These are phyloP conservation scores for Cebidichthys violaceus DNA, from an alignment of 2,113 vertebrate genomes.

Conservation along the genomic window DNA sequence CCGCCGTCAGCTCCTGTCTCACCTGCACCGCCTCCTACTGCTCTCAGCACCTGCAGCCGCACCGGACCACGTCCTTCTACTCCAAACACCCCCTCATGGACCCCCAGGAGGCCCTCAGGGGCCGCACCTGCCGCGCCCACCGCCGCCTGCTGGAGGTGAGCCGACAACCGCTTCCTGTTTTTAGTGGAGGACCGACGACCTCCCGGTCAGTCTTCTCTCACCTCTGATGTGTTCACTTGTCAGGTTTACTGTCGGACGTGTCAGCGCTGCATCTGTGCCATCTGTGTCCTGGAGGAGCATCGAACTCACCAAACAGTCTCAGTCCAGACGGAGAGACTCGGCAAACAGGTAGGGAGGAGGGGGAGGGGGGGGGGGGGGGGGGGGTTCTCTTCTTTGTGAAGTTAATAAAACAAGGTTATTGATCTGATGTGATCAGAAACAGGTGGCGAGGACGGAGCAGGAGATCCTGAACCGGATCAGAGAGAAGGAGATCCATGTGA, in stretches of 20 bases:
- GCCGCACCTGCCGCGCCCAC: constrained; percentile 78
- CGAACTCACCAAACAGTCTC: constrained; percentile 80
- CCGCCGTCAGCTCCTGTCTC: constrained; percentile 81
- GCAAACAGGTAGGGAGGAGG: constrained; percentile 75
- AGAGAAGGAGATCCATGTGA: constrained; percentile 60
- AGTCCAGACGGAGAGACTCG: constrained; percentile 78
- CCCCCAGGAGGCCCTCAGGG: constrained; percentile 77
- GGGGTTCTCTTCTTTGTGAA: too few species aligned
- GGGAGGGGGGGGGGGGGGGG: too few species aligned
- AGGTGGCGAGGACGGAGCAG: constrained; percentile 79
- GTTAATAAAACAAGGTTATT: too few species aligned
- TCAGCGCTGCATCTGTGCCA: constrained; percentile 81
- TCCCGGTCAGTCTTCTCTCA: too few species aligned
- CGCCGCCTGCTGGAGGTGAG: constrained; percentile 80
- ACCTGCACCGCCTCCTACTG: constrained; percentile 86
- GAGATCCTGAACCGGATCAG: constrained; percentile 77
- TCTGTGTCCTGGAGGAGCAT: constrained; percentile 81
- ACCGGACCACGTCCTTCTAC: constrained; percentile 73
- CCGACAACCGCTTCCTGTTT: too few species aligned
- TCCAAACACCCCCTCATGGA: constrained; percentile 79
- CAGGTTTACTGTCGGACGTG: constrained; percentile 82
- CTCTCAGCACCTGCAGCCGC: constrained; percentile 73
- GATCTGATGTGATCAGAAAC: constrained; percentile 51
- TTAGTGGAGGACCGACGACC: too few species aligned
- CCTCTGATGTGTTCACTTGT: not conserved